phyloP scores from a whole-genome alignment of 2,888 invertebrate species.

The Formica aserva region DNA sequence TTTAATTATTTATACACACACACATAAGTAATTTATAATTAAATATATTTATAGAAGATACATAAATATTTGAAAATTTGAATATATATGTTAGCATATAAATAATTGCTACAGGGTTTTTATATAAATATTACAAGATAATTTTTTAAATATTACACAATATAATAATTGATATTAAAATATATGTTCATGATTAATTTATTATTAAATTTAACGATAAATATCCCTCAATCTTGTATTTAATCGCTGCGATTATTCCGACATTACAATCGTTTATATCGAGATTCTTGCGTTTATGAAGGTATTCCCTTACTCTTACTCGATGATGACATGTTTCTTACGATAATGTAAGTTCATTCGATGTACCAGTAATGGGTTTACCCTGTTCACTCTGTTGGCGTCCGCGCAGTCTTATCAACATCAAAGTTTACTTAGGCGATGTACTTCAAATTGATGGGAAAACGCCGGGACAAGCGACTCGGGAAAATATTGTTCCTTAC shows the following conservation, averaged over 20 bases:
- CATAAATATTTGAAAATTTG: neutral
- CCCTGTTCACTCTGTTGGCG: constrained; percentile 71
- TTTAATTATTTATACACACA: neutral
- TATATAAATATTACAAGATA: neutral
- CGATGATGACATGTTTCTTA: constrained; percentile 47
- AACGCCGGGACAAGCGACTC: constrained; percentile 16
- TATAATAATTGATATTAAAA: constrained; percentile 16
- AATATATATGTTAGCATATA: neutral
- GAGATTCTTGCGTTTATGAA: constrained; percentile 25
- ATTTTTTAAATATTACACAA: neutral
- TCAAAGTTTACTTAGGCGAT: constrained; percentile 63
- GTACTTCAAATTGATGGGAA: constrained; percentile 60
- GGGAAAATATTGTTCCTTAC: constrained; percentile 58
- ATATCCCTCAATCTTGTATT: neutral
- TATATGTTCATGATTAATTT: neutral
- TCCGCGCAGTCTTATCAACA: constrained; percentile 62
- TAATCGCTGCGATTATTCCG: neutral
- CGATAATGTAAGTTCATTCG: constrained; percentile 54
- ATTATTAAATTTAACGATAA: constrained; percentile 7
- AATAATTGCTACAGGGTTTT: neutral
- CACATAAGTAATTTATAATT: neutral
- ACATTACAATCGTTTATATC: constrained; percentile 23
- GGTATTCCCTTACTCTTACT: neutral
- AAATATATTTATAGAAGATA: neutral
- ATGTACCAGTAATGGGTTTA: constrained; percentile 78